Conservation (phyloP, 2,888 invertebrate genomes). For the Luperina nickerlii region DNA sequence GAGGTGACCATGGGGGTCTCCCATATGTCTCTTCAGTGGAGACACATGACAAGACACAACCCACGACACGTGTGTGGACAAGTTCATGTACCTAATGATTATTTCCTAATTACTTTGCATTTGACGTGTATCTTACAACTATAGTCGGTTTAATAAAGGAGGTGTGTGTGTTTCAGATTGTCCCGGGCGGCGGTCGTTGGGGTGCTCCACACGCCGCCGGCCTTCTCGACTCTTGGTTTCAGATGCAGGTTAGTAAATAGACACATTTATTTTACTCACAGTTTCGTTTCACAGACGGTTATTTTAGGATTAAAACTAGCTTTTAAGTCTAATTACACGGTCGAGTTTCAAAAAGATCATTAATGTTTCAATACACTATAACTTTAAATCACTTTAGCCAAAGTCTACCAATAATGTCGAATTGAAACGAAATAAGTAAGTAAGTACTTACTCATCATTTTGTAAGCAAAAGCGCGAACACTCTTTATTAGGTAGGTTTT, state of each 20-base stretch:
- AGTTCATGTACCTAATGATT: neutral
- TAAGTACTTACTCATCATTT: neutral
- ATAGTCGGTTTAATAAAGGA: slow-evolving; percentile 1
- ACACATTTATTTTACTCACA: neutral
- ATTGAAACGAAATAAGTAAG: neutral
- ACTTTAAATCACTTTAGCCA: neutral
- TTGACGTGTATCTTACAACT: neutral
- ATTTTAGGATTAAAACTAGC: neutral
- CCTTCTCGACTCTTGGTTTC: slow-evolving; percentile 87
- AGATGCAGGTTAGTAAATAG: slow-evolving; percentile 85
- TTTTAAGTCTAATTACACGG: neutral
- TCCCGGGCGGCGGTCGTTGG: slow-evolving; percentile 89
- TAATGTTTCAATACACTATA: neutral
- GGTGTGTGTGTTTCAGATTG: slow-evolving; percentile 79
- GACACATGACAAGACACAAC: neutral
- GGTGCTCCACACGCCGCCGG: slow-evolving; percentile 84
- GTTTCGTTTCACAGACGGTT: neutral
- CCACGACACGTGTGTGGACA: neutral
- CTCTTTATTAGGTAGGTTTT: neutral
- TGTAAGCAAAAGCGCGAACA: neutral
- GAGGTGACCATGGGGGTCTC: neutral
- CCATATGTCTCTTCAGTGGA: neutral
- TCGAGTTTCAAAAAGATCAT: neutral
- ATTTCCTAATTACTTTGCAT: neutral
- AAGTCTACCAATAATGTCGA: neutral